A percentile compares a stretch with the other conserved stretches of the same genome.
phyloP scores from a whole-genome alignment of 1,140 invertebrate species.

The Atta colombica region DNA sequence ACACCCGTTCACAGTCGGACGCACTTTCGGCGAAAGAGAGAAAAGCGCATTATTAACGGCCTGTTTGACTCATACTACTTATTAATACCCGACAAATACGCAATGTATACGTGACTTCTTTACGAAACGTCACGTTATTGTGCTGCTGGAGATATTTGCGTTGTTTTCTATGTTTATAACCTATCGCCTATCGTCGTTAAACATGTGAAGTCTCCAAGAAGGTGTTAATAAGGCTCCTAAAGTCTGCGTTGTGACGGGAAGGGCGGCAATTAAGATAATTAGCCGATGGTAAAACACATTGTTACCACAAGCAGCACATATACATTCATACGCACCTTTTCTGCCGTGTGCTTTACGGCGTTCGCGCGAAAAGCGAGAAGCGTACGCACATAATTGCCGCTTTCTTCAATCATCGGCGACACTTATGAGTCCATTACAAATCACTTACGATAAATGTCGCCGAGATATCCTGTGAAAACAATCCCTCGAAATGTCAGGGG shows the following conservation, averaged over 20 bases:
- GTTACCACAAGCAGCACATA: conserved; percentile 33
- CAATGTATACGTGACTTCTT: conserved; percentile 16
- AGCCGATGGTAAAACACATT: conserved; percentile 46
- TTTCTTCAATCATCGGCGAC: conserved; percentile 55
- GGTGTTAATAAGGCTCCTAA: conserved; percentile 22
- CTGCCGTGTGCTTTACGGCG: conserved; percentile 27
- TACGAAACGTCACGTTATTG: background rate
- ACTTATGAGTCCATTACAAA: conserved; percentile 21
- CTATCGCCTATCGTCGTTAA: background rate
- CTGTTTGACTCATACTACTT: background rate
- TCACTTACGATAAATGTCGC: conserved; percentile 45
- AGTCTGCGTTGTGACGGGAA: background rate
- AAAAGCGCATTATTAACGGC: conserved; percentile 45
- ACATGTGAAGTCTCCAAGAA: background rate
- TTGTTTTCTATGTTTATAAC: background rate
- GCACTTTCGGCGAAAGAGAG: conserved; percentile 38
- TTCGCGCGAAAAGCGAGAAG: conserved; percentile 17
- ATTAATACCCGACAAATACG: conserved; percentile 34
- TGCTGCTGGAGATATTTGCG: background rate
- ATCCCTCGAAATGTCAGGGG: conserved; percentile 53
- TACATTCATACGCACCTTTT: conserved; percentile 58
- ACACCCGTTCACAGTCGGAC: conserved; percentile 17
- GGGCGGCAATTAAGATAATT: conserved; percentile 70
- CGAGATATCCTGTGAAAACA: background rate
- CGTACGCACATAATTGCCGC: conserved; percentile 52